These are phyloP conservation scores for Hycleus phaleratus DNA, from an alignment of 1,140 invertebrate species.

Conservation along the genomic window DNA sequence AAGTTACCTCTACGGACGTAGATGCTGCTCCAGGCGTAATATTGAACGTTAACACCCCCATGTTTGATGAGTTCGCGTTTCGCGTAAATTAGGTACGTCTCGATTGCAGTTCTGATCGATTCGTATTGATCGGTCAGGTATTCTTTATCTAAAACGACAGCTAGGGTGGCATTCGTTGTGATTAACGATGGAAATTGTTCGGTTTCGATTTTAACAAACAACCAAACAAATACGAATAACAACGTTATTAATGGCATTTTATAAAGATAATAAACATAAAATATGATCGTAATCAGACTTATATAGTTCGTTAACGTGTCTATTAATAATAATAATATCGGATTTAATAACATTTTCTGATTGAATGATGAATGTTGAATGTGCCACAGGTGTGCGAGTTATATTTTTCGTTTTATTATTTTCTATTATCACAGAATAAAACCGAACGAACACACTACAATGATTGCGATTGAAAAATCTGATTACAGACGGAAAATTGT, in stretches of 20 bases:
- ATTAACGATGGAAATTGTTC: constrained; percentile 61
- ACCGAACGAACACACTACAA: neutral
- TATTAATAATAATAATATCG: constrained; percentile 2
- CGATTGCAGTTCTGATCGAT: constrained; percentile 47
- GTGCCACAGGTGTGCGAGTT: constrained; percentile 4
- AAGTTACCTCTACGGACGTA: constrained; percentile 55
- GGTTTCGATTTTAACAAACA: constrained; percentile 2
- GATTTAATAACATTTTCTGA: constrained; percentile 16
- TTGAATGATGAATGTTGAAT: constrained; percentile 8
- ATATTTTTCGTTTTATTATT: too few species aligned
- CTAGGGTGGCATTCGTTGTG: constrained; percentile 59
- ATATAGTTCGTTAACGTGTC: constrained; percentile 5
- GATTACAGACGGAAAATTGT: neutral
- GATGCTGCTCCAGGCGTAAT: constrained; percentile 55
- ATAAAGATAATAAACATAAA: neutral
- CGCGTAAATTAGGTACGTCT: constrained; percentile 51
- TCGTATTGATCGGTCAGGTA: constrained; percentile 52
- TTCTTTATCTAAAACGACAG: constrained; percentile 53
- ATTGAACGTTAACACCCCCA: constrained; percentile 53
- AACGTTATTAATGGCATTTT: neutral
- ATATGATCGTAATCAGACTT: neutral
- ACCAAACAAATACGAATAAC: neutral
- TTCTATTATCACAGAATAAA: too few species aligned
- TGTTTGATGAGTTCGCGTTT: constrained; percentile 53
- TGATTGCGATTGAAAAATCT: neutral